These are phyloP conservation scores for Hemibagrus wyckioides DNA, from an alignment of 2,113 vertebrate species.

Conservation along the genomic window DNA sequence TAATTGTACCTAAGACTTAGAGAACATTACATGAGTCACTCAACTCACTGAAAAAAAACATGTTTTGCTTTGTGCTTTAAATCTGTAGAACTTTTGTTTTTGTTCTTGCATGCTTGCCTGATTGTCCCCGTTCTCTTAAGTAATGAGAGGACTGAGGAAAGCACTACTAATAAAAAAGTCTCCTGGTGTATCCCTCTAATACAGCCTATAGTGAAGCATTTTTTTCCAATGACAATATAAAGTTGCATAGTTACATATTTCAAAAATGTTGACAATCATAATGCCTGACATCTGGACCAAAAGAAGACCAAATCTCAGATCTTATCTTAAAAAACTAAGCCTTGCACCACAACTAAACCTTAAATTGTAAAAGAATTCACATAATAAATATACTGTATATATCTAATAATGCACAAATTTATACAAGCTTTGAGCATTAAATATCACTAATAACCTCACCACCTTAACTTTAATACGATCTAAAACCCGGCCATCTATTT, in stretches of 20 bases:
- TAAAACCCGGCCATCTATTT: not conserved
- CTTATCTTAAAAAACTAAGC: not conserved
- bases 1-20: not conserved
- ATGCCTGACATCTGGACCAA: no score
- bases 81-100: not conserved
- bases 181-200: not conserved
- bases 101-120: not conserved
- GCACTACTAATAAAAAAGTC: not conserved
- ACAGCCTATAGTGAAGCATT: no score
- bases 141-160: not conserved
- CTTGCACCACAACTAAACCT: not conserved
- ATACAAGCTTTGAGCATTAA: not conserved
- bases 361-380: not conserved
- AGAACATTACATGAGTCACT: conserved; percentile 6
- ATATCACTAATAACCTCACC: not conserved
- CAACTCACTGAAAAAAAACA: not conserved
- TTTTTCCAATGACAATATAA: not conserved
- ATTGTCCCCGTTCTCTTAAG: not conserved
- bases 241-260: not conserved
- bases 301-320: not conserved
- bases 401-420: not conserved
- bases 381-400: not conserved
- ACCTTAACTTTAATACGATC: not conserved
- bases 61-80: not conserved
- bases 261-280: no score